These are phyloP conservation scores for Erpornis zantholeuca DNA, from an alignment of 2,113 vertebrate species.

Conservation along the genomic window DNA sequence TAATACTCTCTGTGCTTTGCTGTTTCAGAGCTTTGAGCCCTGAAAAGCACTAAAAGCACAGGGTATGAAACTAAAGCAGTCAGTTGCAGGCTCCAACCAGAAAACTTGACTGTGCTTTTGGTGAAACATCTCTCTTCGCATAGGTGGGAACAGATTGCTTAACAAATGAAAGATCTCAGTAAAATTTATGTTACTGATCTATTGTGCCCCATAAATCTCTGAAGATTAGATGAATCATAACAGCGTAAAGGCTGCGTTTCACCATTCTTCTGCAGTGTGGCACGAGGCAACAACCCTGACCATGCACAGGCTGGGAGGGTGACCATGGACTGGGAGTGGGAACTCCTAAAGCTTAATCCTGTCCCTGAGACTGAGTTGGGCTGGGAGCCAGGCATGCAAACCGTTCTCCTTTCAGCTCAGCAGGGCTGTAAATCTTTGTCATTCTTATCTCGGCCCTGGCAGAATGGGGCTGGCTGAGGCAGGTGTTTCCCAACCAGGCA, in stretches of 20 bases:
- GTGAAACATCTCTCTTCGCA: background rate
- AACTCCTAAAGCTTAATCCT: background rate
- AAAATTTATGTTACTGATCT: background rate
- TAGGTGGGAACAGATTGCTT: background rate
- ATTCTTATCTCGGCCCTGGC: background rate
- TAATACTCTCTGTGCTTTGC: background rate
- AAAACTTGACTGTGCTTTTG: background rate
- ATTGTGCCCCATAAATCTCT: background rate
- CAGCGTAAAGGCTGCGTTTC: background rate
- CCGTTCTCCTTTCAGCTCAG: rapidly evolving
- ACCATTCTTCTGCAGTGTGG: background rate
- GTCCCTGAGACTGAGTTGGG: background rate
- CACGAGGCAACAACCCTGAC: background rate
- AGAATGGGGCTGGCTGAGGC: background rate
- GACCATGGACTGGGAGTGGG: background rate
- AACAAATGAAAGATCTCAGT: background rate
- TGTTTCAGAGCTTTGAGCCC: background rate
- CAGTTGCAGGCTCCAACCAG: background rate
- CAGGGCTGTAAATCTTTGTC: background rate
- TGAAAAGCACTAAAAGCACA: background rate
- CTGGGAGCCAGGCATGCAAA: background rate
- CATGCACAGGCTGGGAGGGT: background rate
- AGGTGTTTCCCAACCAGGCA: background rate
- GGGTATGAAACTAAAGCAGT: background rate
- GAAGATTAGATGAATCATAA: background rate